Conservation (phyloP, 2,888 invertebrate species). For the Ditula angustiorana region DNA sequence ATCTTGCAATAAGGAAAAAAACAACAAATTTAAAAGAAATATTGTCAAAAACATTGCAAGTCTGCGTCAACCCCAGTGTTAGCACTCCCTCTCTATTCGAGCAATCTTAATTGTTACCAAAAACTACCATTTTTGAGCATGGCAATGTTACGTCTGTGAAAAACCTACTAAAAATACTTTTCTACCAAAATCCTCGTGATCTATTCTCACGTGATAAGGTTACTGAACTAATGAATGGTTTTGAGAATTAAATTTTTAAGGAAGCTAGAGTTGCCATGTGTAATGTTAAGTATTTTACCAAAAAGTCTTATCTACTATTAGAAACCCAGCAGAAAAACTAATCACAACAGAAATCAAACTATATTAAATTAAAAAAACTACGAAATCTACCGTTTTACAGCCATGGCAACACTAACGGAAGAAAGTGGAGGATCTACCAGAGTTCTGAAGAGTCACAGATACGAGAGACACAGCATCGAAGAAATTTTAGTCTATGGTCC, state of each 20-base stretch:
- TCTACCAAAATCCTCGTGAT: slow-evolving; percentile 53
- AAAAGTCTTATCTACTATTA: slow-evolving; percentile 11
- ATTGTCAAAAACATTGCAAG: slow-evolving; percentile 23
- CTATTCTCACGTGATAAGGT: slow-evolving; percentile 42
- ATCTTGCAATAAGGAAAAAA: too few relatives aligned
- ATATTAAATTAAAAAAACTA: slow-evolving; percentile 39
- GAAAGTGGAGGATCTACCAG: slow-evolving; percentile 62
- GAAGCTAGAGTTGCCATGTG: slow-evolving; percentile 43
- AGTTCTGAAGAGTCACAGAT: slow-evolving; percentile 52
- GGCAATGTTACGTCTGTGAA: slow-evolving; percentile 51
- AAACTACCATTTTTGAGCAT: slow-evolving; percentile 52
- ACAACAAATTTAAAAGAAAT: too few relatives aligned
- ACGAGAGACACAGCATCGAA: slow-evolving; percentile 47
- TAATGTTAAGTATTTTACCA: slow-evolving; percentile 33
- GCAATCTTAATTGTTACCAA: slow-evolving; percentile 53
- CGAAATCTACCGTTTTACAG: slow-evolving; percentile 36
- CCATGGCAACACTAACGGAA: slow-evolving; percentile 68
- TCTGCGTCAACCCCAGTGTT: slow-evolving; percentile 40
- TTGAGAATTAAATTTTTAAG: slow-evolving; percentile 6
- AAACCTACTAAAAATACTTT: slow-evolving; percentile 52
- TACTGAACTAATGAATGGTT: slow-evolving; percentile 35
- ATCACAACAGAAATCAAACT: neutral
- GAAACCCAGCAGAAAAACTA: slow-evolving; percentile 2
- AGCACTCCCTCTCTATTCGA: slow-evolving; percentile 49
- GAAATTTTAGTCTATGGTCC: slow-evolving; percentile 57